Conservation (phyloP, 2,113 vertebrate genomes). For the Lathamus discolor region DNA sequence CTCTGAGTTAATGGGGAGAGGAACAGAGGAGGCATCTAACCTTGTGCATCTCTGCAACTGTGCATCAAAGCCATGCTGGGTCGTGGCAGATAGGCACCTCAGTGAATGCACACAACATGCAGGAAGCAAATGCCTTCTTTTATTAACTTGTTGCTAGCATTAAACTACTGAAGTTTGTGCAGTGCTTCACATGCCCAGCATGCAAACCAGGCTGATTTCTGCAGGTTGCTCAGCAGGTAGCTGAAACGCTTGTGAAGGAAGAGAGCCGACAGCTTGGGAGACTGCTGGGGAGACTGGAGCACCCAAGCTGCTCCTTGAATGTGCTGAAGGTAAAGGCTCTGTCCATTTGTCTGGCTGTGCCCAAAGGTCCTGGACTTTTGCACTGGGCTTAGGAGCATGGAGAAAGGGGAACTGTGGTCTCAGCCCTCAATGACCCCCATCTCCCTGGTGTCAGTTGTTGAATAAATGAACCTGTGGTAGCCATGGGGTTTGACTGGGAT, state of each 20-base stretch:
- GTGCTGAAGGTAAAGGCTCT: slow-evolving; percentile 72
- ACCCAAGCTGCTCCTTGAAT: slow-evolving; percentile 52
- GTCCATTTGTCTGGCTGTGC: background rate
- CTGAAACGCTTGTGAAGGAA: slow-evolving; percentile 58
- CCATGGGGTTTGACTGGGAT: background rate
- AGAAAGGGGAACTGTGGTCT: background rate
- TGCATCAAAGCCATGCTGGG: background rate
- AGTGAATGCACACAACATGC: rapidly evolving
- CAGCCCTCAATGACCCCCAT: background rate
- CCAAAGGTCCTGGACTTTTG: background rate
- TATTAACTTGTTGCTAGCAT: background rate
- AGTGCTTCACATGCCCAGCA: background rate
- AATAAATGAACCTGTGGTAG: background rate
- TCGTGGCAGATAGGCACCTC: background rate
- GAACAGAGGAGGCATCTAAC: background rate
- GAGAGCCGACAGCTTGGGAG: slow-evolving; percentile 36
- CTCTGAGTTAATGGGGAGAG: background rate
- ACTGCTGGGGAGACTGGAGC: slow-evolving; percentile 58
- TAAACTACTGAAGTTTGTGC: background rate
- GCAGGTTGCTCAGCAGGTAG: slow-evolving; percentile 64
- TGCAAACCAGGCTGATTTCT: slow-evolving; percentile 3
- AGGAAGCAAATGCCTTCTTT: background rate
- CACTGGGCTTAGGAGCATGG: background rate
- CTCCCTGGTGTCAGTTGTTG: background rate
- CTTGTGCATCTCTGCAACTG: background rate